Evolutionary conservation across 2,113 vertebrate genomes (phyloP).

Genomic region (Pavo muticus): DNA sequence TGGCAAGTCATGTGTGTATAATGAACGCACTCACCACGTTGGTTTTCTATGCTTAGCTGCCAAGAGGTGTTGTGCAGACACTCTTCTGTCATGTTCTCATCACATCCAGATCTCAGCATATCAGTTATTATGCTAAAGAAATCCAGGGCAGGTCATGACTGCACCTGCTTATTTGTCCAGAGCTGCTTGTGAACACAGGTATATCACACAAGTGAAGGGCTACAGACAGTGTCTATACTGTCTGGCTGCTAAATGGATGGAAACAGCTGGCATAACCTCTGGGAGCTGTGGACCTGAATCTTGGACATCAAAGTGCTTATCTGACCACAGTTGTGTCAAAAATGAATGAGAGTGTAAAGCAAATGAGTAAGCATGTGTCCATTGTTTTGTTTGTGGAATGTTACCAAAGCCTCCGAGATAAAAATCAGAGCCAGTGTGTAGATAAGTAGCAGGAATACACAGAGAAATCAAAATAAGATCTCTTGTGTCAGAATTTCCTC

Average conservation of each 20-base stretch:
- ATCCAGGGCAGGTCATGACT: neutral
- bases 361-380: neutral
- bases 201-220: neutral
- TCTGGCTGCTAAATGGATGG: neutral
- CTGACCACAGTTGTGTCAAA: neutral
- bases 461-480: neutral
- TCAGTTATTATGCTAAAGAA: neutral
- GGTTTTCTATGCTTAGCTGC: neutral
- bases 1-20: accelerated
- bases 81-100: neutral
- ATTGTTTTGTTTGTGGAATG: neutral
- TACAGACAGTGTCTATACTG: neutral
- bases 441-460: neutral
- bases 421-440: neutral
- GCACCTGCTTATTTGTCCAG: neutral
- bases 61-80: neutral
- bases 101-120: neutral
- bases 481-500: neutral
- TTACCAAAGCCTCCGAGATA: neutral
- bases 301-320: neutral
- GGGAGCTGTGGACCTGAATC: neutral
- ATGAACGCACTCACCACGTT: neutral
- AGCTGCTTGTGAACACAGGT: neutral
- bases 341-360: neutral
- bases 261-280: neutral